These are phyloP conservation scores for Sander vitreus DNA, from an alignment of 2,113 vertebrate species.

Conservation along the genomic window DNA sequence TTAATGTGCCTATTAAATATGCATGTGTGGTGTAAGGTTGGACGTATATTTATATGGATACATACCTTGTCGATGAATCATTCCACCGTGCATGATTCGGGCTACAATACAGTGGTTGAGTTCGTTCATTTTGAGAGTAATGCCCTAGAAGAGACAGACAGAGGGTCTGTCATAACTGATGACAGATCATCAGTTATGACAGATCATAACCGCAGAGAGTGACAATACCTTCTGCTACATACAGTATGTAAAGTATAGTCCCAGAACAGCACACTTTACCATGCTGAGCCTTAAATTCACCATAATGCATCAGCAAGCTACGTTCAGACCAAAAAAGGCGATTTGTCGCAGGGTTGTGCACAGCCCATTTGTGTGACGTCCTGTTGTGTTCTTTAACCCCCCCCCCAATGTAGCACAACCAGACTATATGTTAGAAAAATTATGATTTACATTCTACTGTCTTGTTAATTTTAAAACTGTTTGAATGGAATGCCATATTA, in stretches of 20 bases:
- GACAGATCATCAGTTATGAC: no score
- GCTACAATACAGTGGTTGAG: constrained; percentile 99
- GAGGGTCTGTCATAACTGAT: background rate
- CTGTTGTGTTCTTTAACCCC: no score
- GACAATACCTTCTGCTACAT: background rate
- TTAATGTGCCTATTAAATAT: background rate
- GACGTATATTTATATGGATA: background rate
- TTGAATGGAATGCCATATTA: no score
- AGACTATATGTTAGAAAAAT: no score
- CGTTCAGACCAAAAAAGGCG: no score
- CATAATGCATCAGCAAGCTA: no score
- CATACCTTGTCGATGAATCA: constrained; percentile 99
- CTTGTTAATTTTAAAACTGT: no score
- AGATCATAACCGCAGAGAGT: background rate
- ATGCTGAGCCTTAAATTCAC: background rate
- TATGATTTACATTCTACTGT: no score
- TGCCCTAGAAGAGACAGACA: constrained; percentile 86
- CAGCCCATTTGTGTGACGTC: no score
- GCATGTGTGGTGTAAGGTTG: background rate
- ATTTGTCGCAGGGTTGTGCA: no score
- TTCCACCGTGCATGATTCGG: constrained; percentile 99
- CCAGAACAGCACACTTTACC: background rate
- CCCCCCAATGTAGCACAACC: no score
- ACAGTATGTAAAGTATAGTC: background rate
- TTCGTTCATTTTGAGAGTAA: constrained; percentile 99